Percentiles rank a stretch among this genome's conserved stretches.
Evolutionary conservation across 2,797 vertebrate species (phyloP).

Genomic region (Helicolenus hilgendorfi): DNA sequence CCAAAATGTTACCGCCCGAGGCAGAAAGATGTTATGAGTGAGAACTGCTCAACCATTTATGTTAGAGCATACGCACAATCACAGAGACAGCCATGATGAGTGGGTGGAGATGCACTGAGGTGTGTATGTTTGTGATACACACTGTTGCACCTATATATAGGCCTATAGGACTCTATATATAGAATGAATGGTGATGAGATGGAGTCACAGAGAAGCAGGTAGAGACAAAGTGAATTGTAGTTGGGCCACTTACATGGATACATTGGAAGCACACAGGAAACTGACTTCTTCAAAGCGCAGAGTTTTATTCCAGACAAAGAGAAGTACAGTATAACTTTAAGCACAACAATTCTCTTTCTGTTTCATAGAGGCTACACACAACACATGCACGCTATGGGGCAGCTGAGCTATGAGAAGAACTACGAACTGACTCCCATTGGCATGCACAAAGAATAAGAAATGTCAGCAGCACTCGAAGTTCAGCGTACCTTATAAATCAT

Average conservation of each 20-base stretch:
- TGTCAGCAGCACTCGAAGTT: conserved; percentile 22
- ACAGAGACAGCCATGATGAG: conserved; percentile 56
- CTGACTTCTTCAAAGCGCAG: conserved; percentile 88
- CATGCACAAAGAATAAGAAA: conserved; percentile 69
- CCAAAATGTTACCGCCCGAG: conserved; percentile 4
- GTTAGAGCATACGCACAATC: conserved; percentile 39
- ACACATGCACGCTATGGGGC: conserved; percentile 73
- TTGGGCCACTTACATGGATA: conserved; percentile 86
- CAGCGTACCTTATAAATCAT: conserved; percentile 10
- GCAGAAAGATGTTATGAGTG: conserved; percentile 28
- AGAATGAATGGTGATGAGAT: conserved; percentile 58
- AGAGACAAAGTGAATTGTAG: conserved; percentile 77
- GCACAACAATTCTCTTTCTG: conserved; percentile 51
- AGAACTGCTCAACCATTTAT: neutral
- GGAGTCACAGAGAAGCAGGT: conserved; percentile 63
- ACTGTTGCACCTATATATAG: conserved; percentile 70
- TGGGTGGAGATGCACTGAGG: conserved; percentile 41
- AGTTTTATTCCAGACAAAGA: conserved; percentile 88
- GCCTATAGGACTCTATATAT: conserved; percentile 63
- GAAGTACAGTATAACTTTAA: conserved; percentile 79
- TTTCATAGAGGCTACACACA: conserved; percentile 57
- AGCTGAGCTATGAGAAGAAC: conserved; percentile 14
- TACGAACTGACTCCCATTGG: conserved; percentile 24
- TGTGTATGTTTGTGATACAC: conserved; percentile 49
- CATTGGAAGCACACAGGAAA: conserved; percentile 81